Conservation (phyloP, 2,113 vertebrate genomes). For the Garra rufa region DNA sequence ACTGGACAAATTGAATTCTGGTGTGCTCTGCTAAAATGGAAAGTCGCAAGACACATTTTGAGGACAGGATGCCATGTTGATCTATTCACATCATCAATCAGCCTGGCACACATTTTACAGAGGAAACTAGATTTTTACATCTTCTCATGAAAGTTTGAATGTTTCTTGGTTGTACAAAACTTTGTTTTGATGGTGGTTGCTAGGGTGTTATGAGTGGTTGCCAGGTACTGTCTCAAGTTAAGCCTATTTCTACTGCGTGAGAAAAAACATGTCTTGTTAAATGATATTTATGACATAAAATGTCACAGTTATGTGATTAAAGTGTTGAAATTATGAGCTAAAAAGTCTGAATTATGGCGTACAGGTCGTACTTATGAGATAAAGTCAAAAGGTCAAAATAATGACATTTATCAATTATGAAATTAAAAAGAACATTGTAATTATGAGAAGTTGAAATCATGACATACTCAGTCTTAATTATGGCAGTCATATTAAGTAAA, state of each 20-base stretch:
- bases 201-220: neutral
- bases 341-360: neutral
- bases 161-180: neutral
- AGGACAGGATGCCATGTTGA: constrained; percentile 5
- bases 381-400: neutral
- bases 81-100: constrained; percentile 23
- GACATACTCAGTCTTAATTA: no score
- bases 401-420: no score
- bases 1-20: constrained; percentile 24
- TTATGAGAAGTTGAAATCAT: no score
- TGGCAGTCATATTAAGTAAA: no score
- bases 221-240: neutral
- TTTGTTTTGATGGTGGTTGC: no score
- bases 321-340: neutral
- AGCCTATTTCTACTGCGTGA: neutral
- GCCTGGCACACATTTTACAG: neutral
- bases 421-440: no score
- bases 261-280: neutral
- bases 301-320: neutral
- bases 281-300: neutral
- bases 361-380: neutral
- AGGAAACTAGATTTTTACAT: neutral
- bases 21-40: neutral
- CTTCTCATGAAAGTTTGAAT: neutral
- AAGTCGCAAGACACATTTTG: neutral